Evolutionary conservation across 2,888 invertebrate species (phyloP), one percentile per base, ranked within the genome.

Genomic region (Xylota sylvarum): DNA sequence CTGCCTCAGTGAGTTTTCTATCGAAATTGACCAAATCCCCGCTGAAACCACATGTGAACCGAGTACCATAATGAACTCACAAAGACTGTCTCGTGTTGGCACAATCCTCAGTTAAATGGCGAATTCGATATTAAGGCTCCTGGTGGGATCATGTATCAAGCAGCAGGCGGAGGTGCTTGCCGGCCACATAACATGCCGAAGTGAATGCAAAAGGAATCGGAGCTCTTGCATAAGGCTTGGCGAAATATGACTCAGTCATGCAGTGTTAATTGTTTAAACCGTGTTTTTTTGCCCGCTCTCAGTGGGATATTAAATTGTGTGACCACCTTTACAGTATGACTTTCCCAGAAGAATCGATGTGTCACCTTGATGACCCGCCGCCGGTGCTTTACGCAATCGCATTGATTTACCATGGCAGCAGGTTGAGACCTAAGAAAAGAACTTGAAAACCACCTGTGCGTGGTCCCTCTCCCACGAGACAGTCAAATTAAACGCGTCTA

Each of bases 181-280:
- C 14, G 14, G 43, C 14, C 43, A 43, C 43, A 60, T n/a, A 19
- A 27, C 56, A 58, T 6, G 30, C 3, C 50, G 48, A 76, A 76
- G 76, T 67, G 67, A 77, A 77, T 56, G 77, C 40, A 67, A 58
- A 37, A 40, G 19, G 58, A 60, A 67, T 30, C 58, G 37, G 30
- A 62, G 40, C 40, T 12, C 30, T 64, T 64, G 23, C 55, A 55
- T 43, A 43, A 56, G 30, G 7, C 17, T 7, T 23, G 27, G 48
- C 60, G 40, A 52, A 69, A 52, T 62, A 40, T 69, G 50, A 78
- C 69, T 78, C 60, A 64, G n/a, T 37, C 46, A 27, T 30, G 48
- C 48, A 40, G 69, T 9, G 30, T 23, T 50, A 23, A 50, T 50
- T 50, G 50, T 50, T 50, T 1, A 23, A 50, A 10, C 6, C 19